Evolutionary conservation across 2,113 vertebrate species (phyloP).

Genomic region (Mastomys natalensis): DNA sequence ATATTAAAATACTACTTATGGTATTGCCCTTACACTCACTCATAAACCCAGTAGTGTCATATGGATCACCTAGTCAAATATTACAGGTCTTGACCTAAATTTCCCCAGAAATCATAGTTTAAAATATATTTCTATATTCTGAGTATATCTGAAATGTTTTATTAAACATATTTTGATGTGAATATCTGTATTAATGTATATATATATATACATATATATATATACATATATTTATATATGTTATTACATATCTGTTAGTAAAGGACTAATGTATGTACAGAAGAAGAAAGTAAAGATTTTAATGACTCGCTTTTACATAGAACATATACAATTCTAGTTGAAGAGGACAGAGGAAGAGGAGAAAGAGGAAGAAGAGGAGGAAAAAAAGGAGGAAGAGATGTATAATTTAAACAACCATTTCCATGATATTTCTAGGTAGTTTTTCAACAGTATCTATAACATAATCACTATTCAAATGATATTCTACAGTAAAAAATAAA

Average conservation of each 20-base stretch:
- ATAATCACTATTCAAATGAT: background rate
- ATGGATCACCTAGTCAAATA: background rate
- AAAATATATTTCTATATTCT: background rate
- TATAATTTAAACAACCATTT: background rate
- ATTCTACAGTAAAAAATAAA: background rate
- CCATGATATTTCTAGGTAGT: background rate
- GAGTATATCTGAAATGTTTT: too few relatives aligned
- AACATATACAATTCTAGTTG: background rate
- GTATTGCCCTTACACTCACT: background rate
- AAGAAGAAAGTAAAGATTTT: background rate
- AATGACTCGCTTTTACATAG: background rate
- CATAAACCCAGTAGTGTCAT: background rate
- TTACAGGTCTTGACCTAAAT: background rate
- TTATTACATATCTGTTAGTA: background rate
- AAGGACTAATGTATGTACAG: background rate
- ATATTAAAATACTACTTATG: background rate
- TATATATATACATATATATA: background rate
- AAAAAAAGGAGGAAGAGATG: background rate
- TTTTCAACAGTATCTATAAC: background rate
- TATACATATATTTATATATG: background rate
- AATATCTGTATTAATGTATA: background rate
- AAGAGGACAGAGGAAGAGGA: too few relatives aligned
- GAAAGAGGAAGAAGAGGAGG: too few relatives aligned
- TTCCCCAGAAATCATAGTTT: background rate
- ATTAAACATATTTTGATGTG: background rate